A percentile compares a stretch with the other conserved stretches of the same genome.
These are phyloP conservation scores for Macrostomum lignano DNA, from an alignment of 1,140 invertebrate species.

Conservation along the genomic window DNA sequence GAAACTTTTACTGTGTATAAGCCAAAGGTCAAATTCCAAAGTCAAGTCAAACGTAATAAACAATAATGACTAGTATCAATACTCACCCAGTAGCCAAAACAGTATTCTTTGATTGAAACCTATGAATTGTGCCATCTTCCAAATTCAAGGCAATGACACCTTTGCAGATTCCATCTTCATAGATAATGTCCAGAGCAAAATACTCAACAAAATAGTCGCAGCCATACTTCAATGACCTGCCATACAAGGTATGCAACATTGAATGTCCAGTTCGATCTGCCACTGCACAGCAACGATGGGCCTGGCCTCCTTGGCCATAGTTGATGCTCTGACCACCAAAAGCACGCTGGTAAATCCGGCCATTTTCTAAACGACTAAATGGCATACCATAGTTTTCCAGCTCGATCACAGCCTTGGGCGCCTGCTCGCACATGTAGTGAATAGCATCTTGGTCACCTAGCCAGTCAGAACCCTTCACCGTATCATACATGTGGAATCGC, in stretches of 20 bases:
- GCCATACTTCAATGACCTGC: slow-evolving; percentile 75
- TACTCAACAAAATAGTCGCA: slow-evolving; percentile 97
- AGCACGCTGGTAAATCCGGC: slow-evolving; percentile 84
- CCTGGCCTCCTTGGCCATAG: slow-evolving; percentile 80
- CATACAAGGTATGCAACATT: slow-evolving; percentile 80
- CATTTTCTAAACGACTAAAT: slow-evolving; percentile 61
- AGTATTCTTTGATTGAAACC: slow-evolving; percentile 46
- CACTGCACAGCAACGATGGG: slow-evolving; percentile 49
- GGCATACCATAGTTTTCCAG: slow-evolving; percentile 91
- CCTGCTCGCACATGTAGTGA: slow-evolving; percentile 89
- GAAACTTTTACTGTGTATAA: not conserved
- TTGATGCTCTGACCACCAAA: slow-evolving; percentile 86
- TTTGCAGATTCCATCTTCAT: slow-evolving; percentile 56
- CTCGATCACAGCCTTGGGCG: slow-evolving; percentile 80
- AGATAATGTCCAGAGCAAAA: slow-evolving; percentile 78
- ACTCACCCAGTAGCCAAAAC: slow-evolving; percentile 35
- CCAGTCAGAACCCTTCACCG: slow-evolving; percentile 98
- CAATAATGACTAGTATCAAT: slow-evolving; percentile 1
- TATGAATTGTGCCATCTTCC: slow-evolving; percentile 87
- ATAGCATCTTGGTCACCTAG: slow-evolving; percentile 89
- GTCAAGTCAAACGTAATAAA: not conserved
- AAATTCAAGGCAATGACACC: slow-evolving; percentile 76
- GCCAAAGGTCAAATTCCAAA: not conserved
- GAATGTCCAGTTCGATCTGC: slow-evolving; percentile 78
- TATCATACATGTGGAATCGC: slow-evolving; percentile 90